phyloP scores from a whole-genome alignment of 2,888 invertebrate genomes.

The Lithosia quadra region DNA sequence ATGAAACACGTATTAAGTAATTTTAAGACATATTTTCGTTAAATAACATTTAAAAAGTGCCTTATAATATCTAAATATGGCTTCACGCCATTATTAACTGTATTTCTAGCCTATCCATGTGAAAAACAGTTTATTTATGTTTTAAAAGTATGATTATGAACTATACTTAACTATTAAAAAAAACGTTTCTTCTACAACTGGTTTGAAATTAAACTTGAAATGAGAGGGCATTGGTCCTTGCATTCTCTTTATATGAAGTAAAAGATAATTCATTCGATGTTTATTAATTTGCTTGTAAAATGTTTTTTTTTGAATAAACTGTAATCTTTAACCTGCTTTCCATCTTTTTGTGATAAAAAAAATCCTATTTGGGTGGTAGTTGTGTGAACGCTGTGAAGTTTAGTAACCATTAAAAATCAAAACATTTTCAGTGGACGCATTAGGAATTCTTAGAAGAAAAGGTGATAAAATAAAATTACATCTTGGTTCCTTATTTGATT shows the following conservation, averaged over 20 bases:
- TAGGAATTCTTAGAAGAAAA: not conserved
- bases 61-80: slow-evolving; percentile 37
- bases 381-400: not conserved
- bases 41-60: slow-evolving; percentile 44
- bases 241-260: not conserved
- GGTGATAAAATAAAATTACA: not conserved
- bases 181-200: not conserved
- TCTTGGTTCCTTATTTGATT: too few species aligned
- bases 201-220: not conserved
- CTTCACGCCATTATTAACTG: not conserved
- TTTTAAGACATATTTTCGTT: slow-evolving; percentile 33
- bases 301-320: not conserved
- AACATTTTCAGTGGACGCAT: not conserved
- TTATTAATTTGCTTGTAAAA: not conserved
- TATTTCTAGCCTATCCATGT: not conserved
- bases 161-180: not conserved
- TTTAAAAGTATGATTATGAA: slow-evolving; percentile 8
- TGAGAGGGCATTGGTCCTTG: not conserved
- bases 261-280: not conserved
- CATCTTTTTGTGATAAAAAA: not conserved
- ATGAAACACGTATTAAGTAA: slow-evolving; percentile 17
- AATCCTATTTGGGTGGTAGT: not conserved
- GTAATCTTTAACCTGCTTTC: not conserved
- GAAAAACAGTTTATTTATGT: slow-evolving; percentile 1
- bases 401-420: not conserved